Conservation (phyloP, 2,888 invertebrate genomes). For the Eupithecia subfuscata region DNA sequence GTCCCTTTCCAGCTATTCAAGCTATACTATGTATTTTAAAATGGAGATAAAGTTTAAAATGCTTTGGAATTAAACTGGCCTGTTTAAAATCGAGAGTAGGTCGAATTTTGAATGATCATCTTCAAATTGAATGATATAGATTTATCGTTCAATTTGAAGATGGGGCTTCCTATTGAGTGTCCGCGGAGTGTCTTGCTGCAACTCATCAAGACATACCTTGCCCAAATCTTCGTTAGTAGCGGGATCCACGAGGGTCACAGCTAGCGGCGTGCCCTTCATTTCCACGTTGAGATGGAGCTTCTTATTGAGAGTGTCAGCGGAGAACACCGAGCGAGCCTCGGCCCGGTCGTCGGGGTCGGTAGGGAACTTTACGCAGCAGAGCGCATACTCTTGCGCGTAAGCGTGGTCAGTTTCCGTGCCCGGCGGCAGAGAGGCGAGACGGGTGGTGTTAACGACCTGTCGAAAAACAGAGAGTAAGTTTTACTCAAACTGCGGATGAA, state of each 20-base stretch:
- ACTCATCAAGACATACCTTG: constrained; percentile 61
- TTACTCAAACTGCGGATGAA: not conserved
- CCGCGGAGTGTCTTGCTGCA: not conserved
- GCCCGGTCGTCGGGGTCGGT: constrained; percentile 93
- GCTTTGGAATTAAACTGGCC: not conserved
- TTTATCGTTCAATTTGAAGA: not conserved
- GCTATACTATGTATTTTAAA: not conserved
- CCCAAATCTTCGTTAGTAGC: constrained; percentile 80
- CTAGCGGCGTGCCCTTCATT: constrained; percentile 85
- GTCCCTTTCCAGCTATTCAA: not conserved
- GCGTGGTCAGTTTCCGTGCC: constrained; percentile 87
- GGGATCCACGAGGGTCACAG: constrained; percentile 82
- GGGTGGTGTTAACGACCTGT: constrained; percentile 85
- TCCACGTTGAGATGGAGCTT: constrained; percentile 93
- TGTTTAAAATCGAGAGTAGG: not conserved
- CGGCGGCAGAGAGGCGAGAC: constrained; percentile 93
- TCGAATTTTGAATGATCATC: too few relatives aligned
- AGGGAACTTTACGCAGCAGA: constrained; percentile 94
- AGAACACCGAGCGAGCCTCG: constrained; percentile 88
- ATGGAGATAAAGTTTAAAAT: not conserved
- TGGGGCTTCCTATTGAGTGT: not conserved
- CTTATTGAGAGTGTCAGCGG: constrained; percentile 87
- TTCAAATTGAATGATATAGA: not conserved
- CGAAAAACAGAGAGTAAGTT: not conserved
- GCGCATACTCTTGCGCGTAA: constrained; percentile 93